Base-by-base conservation (phyloP, 1,140 invertebrate species). In the Batillaria attramentaria region DNA sequence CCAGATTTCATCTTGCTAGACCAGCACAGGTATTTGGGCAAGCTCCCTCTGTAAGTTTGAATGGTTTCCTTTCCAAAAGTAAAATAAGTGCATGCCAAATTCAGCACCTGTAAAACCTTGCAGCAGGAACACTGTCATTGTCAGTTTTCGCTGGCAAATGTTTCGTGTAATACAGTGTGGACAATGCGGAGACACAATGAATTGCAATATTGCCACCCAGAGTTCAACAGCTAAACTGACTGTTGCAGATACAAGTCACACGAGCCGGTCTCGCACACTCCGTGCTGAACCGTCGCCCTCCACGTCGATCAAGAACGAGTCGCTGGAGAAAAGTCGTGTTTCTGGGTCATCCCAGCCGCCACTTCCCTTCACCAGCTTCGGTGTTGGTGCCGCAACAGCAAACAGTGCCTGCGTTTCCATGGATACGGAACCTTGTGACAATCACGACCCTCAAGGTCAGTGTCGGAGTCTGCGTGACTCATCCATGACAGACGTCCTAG, bases 391-490 rank as follows among this genome's bases (percentile, higher is more conserved):
- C 8, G 43, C 68, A 6, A 24, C 4, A 5, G 2, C 31, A 20
- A n/a, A 1, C 4, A 4, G 41, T 6, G 31, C 39, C 41, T 46
- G 68, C 41, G 41, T 70, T n/a, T 70, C 68, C 42, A 70, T 70
- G 68, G 68, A 70, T 31, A 70, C 68, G 24, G 68, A 70, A 39
- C 16, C 42, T 2, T 31, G 10, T 8, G 68, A 70, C 41, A 46
- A n/a, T 46, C n/a, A 3, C 28, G 35, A n/a, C 68, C 3, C 3
- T 46, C 41, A 70, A 46, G 42, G 66, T 24, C 5, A 13, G n/a
- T 0, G 41, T 18, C 33, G n/a, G 20, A 5, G 18, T 28, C 5
- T 46, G 41, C n/a, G 62, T 8, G 68, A 70, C 41, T 31, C 42
- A 10, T 70, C 41, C 68, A 70, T 70, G 68, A 70, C 39, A 2